These are phyloP conservation scores for Chrysolina haemoptera DNA, from an alignment of 2,888 invertebrate genomes.

Conservation along the genomic window DNA sequence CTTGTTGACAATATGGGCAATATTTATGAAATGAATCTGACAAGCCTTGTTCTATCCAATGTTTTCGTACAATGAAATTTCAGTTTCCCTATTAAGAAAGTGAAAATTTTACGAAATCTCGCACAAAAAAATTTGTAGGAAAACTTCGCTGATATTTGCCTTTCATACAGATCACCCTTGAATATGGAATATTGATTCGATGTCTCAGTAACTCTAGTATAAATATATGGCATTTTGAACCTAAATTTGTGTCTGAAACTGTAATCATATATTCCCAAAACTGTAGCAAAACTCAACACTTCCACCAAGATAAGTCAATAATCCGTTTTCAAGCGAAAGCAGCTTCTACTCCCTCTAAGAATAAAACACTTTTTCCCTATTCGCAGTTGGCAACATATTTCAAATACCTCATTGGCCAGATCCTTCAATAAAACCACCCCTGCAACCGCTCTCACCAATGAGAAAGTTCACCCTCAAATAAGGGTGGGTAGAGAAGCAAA, in stretches of 20 bases:
- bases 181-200: too few relatives aligned
- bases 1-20: too few relatives aligned
- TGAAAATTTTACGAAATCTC: not conserved
- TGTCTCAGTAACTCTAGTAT: too few relatives aligned
- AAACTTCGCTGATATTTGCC: too few relatives aligned
- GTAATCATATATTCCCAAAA: not conserved
- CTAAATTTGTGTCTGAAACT: not conserved
- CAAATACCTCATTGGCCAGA: constrained; percentile 38
- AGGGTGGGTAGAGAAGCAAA: not conserved
- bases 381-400: constrained; percentile 42
- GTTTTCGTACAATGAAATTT: too few relatives aligned
- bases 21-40: too few relatives aligned
- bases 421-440: constrained; percentile 42
- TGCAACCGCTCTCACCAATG: constrained; percentile 34
- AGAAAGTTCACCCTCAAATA: constrained; percentile 16
- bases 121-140: too few relatives aligned
- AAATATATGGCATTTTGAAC: too few relatives aligned
- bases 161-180: too few relatives aligned
- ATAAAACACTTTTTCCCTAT: constrained; percentile 21
- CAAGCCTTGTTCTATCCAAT: too few relatives aligned
- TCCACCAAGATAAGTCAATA: constrained; percentile 47
- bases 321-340: constrained; percentile 34
- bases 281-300: constrained; percentile 43
- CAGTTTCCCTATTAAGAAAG: not conserved
- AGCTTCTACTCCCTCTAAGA: constrained; percentile 25